These are phyloP conservation scores for Ceratotherium simum DNA, from an alignment of 2,113 vertebrate species.

Conservation along the genomic window DNA sequence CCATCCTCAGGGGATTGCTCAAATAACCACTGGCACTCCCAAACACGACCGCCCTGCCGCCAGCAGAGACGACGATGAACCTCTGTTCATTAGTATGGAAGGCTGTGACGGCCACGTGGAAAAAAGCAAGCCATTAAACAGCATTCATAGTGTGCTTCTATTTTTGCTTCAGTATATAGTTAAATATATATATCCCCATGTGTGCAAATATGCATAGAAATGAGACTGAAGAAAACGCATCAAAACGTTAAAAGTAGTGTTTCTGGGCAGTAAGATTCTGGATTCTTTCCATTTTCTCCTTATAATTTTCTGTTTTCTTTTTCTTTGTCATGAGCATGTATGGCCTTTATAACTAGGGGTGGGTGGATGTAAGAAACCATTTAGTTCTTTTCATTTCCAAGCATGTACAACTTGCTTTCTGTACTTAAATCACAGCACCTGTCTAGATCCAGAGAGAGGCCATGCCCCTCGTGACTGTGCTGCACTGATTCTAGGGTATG, in stretches of 20 bases:
- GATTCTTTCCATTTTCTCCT: conserved; percentile 50
- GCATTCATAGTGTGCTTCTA: conserved; percentile 11
- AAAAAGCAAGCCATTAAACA: not conserved
- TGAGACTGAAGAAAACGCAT: conserved; percentile 46
- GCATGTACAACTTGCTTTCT: conserved; percentile 45
- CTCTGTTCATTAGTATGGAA: not conserved
- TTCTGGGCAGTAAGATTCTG: conserved; percentile 53
- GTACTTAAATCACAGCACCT: not conserved
- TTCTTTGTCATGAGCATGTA: conserved; percentile 53
- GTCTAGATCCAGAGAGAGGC: not conserved
- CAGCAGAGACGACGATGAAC: not conserved
- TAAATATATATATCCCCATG: conserved; percentile 48
- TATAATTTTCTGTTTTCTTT: conserved; percentile 61
- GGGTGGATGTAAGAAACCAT: not conserved
- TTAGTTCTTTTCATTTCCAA: conserved; percentile 53
- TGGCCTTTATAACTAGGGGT: conserved; percentile 67
- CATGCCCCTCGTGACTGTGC: accelerated
- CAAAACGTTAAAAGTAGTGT: conserved; percentile 11
- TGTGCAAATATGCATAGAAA: conserved; percentile 71
- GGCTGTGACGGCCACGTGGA: not conserved
- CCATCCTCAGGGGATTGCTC: not conserved
- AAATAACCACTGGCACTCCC: accelerated
- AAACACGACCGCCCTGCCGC: accelerated
- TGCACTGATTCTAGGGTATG: accelerated
- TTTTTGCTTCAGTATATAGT: conserved; percentile 71